Evolutionary conservation across 2,113 vertebrate genomes (phyloP).

Genomic region (Apaloderma vittatum): DNA sequence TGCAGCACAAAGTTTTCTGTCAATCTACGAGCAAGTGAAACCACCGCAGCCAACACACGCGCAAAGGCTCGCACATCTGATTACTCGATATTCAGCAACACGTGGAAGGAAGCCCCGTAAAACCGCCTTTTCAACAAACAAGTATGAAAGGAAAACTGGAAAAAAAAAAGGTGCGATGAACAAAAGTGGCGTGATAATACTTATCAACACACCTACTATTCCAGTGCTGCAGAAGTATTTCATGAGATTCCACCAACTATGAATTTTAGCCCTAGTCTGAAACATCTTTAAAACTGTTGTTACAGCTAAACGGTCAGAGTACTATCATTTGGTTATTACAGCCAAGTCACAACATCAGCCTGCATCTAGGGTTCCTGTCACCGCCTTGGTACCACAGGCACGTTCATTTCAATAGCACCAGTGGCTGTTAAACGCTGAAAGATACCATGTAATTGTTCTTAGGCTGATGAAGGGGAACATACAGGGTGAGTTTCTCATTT

Average conservation of each 20-base stretch:
- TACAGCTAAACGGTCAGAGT: background rate
- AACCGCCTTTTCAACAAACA: background rate
- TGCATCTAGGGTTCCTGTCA: background rate
- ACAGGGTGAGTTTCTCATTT: background rate
- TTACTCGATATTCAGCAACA: background rate
- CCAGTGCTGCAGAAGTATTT: background rate
- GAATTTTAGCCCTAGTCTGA: background rate
- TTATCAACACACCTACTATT: background rate
- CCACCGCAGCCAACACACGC: rapidly evolving
- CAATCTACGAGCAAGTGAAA: background rate
- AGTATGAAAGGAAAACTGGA: background rate
- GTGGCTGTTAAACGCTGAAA: background rate
- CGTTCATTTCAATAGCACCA: background rate
- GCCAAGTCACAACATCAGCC: background rate
- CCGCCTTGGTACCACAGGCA: rapidly evolving
- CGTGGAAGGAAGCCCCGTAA: background rate
- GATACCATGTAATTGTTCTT: background rate
- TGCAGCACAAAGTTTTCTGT: background rate
- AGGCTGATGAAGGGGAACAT: background rate
- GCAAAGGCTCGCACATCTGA: rapidly evolving
- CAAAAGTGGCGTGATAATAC: background rate
- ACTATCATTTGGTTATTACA: background rate
- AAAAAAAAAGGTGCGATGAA: background rate
- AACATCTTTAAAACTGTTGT: background rate
- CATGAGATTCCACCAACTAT: background rate